Evolutionary conservation across 2,113 vertebrate genomes (phyloP), one percentile per base, ranked within the genome.

Genomic region (Chunga burmeisteri): DNA sequence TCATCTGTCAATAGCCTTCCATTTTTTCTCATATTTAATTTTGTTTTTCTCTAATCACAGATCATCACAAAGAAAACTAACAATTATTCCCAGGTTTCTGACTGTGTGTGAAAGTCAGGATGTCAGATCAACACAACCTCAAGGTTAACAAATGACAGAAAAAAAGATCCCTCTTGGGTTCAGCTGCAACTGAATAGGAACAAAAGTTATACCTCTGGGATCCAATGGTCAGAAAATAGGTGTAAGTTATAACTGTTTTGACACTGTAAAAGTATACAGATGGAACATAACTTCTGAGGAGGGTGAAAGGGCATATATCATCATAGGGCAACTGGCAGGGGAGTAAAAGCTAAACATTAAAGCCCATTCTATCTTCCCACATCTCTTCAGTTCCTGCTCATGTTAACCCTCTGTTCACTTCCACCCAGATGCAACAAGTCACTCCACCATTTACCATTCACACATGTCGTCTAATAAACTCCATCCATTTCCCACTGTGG

Each of bases 241-340:
- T 93, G 87, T 97, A 96, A 94, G 93, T 93, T 94, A 95, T 93
- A 96, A 96, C 89, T 95, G 94, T 94, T 96, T 96, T 95, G 92
- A 93, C 94, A 97, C 91, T 90, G 91, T 94, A 93, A 89, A 94
- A 93, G 89, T 94, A 91, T 96, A 95, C 90, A 90, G 94, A 95
- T 84, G 92, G 88, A 92, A 67, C 88, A 66, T 94, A 95, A 97
- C 93, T 96, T 97, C 89, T 90, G 75, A 96, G 92, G 47, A 87
- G 66, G 81, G 84, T 93, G 88, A 95, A 95, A 90, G 81, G 94
- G 75, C 80, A 70, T 91, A 92, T 94, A 94, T 94, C 93, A 95
- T 94, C 96, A 94, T 34, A 95, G 86, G 53, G 71, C 53, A 88
- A 94, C 62, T 93, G 78, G 46, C 97, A 94, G 74, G 94, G 94